Percentiles rank a stretch among this genome's conserved stretches.
These are phyloP conservation scores for Aricia artaxerxes DNA, from an alignment of 2,888 invertebrate species.

Conservation along the genomic window DNA sequence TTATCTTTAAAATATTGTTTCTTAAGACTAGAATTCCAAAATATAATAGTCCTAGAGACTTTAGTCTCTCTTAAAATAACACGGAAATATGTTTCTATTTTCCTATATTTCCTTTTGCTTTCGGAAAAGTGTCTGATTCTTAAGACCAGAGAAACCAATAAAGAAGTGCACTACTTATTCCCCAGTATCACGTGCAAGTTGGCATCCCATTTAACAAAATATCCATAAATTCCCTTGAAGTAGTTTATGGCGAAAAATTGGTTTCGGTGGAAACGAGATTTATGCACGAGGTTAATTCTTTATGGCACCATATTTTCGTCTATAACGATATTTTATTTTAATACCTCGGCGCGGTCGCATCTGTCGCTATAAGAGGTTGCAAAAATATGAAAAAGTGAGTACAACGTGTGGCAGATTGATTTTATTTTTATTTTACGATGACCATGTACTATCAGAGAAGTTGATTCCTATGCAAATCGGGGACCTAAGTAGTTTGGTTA, in stretches of 20 bases:
- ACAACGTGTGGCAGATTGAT: neutral
- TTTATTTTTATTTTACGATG: neutral
- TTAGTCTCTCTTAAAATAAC: too few relatives aligned
- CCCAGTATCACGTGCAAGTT: neutral
- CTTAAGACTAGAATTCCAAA: too few relatives aligned
- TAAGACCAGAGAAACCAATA: neutral
- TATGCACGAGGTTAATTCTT: slow-evolving; percentile 24
- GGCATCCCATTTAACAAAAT: neutral
- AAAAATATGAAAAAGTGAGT: neutral
- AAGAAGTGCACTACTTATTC: neutral
- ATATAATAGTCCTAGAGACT: too few relatives aligned
- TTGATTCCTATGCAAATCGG: too few relatives aligned
- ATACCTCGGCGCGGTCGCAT: neutral
- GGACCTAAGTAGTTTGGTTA: too few relatives aligned
- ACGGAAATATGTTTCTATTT: too few relatives aligned
- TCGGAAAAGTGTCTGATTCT: neutral
- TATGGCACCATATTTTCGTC: slow-evolving; percentile 26
- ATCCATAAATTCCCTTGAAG: slow-evolving; percentile 20
- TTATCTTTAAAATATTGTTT: too few relatives aligned
- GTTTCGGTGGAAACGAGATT: slow-evolving; percentile 31
- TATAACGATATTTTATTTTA: slow-evolving; percentile 18
- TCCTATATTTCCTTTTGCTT: too few relatives aligned
- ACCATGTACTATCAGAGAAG: neutral
- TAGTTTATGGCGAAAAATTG: slow-evolving; percentile 33
- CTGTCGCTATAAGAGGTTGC: neutral